These are phyloP conservation scores for Antigone vipio DNA, from an alignment of 2,113 vertebrate species.

Conservation along the genomic window DNA sequence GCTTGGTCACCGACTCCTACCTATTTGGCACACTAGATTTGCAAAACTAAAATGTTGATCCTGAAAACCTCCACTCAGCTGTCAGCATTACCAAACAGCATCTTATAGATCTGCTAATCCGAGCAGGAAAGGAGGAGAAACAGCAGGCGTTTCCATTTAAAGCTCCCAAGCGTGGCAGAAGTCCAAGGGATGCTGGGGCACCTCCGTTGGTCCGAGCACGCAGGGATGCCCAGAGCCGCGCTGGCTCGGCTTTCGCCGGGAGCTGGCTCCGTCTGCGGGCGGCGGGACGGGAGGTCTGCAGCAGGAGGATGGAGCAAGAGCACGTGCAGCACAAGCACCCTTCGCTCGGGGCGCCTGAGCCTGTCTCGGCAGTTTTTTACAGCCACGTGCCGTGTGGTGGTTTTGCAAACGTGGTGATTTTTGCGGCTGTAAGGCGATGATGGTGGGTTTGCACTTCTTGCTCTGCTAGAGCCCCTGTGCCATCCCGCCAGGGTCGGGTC, in stretches of 20 bases:
- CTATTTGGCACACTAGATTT: neutral
- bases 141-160: neutral
- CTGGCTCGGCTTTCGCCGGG: neutral
- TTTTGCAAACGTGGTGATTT: neutral
- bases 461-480: neutral
- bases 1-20: neutral
- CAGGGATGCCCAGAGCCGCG: accelerated
- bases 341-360: accelerated
- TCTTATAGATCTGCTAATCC: accelerated
- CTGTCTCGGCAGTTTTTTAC: accelerated
- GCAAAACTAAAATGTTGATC: neutral
- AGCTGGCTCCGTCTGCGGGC: neutral
- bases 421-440: accelerated
- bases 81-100: neutral
- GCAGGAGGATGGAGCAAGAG: neutral
- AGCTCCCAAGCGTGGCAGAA: neutral
- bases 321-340: neutral
- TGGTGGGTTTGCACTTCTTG: neutral
- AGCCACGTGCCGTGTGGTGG: neutral
- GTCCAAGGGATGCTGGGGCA: neutral
- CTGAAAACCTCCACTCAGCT: neutral
- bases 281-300: neutral
- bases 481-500: neutral
- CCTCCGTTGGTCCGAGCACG: accelerated
- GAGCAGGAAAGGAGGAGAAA: neutral